Evolutionary conservation across 2,888 invertebrate species (phyloP), one percentile per base, ranked within the genome.

Genomic region (Drosophila seclusa): DNA sequence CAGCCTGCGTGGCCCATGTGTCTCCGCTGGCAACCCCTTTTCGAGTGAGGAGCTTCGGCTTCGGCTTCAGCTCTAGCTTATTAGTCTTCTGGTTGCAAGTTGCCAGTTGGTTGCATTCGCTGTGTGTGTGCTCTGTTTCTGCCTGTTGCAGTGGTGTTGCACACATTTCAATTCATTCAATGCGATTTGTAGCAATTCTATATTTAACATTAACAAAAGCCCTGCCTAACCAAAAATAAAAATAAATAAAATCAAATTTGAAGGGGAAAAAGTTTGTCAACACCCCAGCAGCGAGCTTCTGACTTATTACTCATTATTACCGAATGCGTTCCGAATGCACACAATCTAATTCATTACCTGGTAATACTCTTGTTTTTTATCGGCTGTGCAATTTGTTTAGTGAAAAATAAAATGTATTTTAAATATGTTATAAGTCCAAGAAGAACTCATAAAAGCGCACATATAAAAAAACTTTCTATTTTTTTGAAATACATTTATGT

Each of bases 81-180:
- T 84, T 89, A 85, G 89, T 79, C 80, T 78, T 58, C n/a, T 31
- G 16, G 62, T 50, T 62, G 54, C 54, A 32, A 49, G 80, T 82
- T 89, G 90, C 90, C 89, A 91, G 85, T 89, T 91, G 83, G 90
- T 65, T 86, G 89, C 79, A 45, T 31, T 57, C 45, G 21, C 45
- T 45, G 24, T 45, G 24, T 45, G 45, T 24, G 24, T 24, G 16
- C 7, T 21, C 24, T 45, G 24, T 24, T 24, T 50, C 50, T 29
- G 29, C 18, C 27, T 21, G 36, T 38, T 38, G 31, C 52, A 50
- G 50, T 31, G 11, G 11, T n/a, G 40, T 21, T 34, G 53, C 34
- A 21, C 1, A 13, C 29, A 38, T 29, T 57, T 38, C 3, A 8
- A 31, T 27, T n/a, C 13, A 45, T 45, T 45, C 45, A 24, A 45